Conservation (phyloP, 53 echinoderm and acorn worm species). For the Holothuria leucospilota region DNA sequence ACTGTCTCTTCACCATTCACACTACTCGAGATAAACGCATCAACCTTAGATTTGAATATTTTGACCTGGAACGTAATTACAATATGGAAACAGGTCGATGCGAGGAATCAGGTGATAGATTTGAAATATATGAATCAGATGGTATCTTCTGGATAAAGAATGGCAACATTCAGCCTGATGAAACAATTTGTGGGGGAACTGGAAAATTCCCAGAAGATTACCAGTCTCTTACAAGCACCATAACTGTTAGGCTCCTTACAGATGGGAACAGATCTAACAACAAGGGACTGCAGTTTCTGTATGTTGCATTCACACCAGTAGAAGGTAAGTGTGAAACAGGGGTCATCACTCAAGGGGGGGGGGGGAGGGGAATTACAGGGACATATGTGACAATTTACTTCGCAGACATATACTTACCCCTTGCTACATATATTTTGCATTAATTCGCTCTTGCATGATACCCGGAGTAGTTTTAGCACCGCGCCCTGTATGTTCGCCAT, state of each 20-base stretch:
- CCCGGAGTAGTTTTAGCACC: too few relatives aligned
- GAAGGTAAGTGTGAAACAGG: constrained; percentile 60
- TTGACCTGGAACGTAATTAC: constrained; percentile 79
- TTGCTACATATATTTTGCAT: too few relatives aligned
- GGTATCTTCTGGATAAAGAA: constrained; percentile 64
- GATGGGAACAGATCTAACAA: constrained; percentile 70
- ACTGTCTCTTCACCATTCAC: constrained; percentile 85
- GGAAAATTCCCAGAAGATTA: constrained; percentile 91
- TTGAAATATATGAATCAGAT: constrained; percentile 84
- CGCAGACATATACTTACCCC: too few relatives aligned
- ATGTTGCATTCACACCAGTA: constrained; percentile 75
- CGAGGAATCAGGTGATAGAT: constrained; percentile 52
- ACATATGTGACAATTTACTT: background rate
- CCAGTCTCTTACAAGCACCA: constrained; percentile 80
- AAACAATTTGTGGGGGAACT: constrained; percentile 88
- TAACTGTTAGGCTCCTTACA: constrained; percentile 84
- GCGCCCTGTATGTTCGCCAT: too few relatives aligned
- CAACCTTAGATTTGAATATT: constrained; percentile 90
- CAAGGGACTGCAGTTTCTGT: constrained; percentile 86
- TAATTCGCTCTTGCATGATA: too few relatives aligned
- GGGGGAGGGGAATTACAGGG: background rate
- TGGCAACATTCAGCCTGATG: constrained; percentile 77
- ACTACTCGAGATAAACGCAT: constrained; percentile 80
- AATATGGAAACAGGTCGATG: constrained; percentile 13
- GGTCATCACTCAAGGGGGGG: background rate